Evolutionary conservation across 2,113 vertebrate species (phyloP).

Genomic region (Thinocorus orbignyianus): DNA sequence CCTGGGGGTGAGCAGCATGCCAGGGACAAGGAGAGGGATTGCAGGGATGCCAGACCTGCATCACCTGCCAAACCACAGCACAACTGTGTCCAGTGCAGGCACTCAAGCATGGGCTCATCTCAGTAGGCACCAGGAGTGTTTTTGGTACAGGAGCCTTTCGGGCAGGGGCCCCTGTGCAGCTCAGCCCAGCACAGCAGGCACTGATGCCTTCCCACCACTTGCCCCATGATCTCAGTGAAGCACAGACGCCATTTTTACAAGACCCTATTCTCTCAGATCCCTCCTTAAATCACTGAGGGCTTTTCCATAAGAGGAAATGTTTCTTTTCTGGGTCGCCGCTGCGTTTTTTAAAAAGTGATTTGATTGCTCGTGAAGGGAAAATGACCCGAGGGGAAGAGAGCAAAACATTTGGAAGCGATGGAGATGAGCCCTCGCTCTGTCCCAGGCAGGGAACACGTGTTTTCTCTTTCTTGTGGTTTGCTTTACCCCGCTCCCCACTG

Average conservation of each 20-base stretch:
- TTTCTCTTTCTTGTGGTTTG: slow-evolving; percentile 18
- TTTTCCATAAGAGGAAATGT: slow-evolving; percentile 63
- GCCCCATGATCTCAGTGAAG: not conserved
- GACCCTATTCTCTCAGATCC: not conserved
- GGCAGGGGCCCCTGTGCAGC: not conserved
- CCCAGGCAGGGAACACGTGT: slow-evolving; percentile 14
- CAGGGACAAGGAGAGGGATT: not conserved
- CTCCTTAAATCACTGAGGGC: not conserved
- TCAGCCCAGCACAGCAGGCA: not conserved
- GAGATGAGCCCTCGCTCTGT: not conserved
- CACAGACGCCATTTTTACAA: not conserved
- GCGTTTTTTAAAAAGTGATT: slow-evolving; percentile 41
- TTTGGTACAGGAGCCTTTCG: rapidly evolving
- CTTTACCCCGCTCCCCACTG: not conserved
- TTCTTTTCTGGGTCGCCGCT: slow-evolving; percentile 51
- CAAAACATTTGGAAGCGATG: not conserved
- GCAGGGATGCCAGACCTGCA: not conserved
- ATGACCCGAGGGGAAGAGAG: slow-evolving; percentile 34
- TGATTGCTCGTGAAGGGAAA: slow-evolving; percentile 32
- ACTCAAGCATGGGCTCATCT: rapidly evolving
- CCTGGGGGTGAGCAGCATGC: not conserved
- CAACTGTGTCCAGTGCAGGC: rapidly evolving
- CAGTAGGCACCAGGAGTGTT: rapidly evolving
- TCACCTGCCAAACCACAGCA: not conserved
- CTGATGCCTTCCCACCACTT: rapidly evolving